These are phyloP conservation scores for Erinaceus europaeus DNA, from an alignment of 2,113 vertebrate genomes.

Conservation along the genomic window DNA sequence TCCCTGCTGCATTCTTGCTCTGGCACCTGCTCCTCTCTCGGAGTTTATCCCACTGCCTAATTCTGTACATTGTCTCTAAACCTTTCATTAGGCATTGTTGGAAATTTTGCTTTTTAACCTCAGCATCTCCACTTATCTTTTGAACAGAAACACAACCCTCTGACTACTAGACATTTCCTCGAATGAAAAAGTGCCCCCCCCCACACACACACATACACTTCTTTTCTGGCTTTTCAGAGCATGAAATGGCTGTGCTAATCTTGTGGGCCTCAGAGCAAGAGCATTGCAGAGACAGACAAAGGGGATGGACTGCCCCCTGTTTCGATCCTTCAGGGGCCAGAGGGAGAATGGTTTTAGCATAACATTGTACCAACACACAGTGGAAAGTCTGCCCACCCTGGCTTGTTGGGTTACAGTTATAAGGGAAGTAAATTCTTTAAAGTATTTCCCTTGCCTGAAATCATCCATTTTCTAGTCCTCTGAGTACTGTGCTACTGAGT, in stretches of 20 bases:
- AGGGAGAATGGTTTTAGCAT: neutral
- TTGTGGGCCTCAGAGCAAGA: constrained; percentile 60
- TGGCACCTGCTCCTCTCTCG: constrained; percentile 75
- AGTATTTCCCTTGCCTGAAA: constrained; percentile 31
- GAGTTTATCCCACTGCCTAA: constrained; percentile 71
- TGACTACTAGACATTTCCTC: constrained; percentile 68
- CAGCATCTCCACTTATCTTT: constrained; percentile 62
- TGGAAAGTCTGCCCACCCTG: neutral
- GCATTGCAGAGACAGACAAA: constrained; percentile 52
- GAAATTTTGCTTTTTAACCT: constrained; percentile 74
- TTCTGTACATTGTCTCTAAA: constrained; percentile 74
- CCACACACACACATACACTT: neutral
- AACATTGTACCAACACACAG: neutral
- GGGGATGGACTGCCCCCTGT: neutral
- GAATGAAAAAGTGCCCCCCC: constrained; percentile 57
- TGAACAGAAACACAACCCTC: constrained; percentile 65
- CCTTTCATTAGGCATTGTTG: constrained; percentile 74
- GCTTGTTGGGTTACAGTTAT: constrained; percentile 44
- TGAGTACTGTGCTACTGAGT: neutral
- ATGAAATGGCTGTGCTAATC: constrained; percentile 73
- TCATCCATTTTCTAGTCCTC: constrained; percentile 16
- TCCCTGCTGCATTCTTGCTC: constrained; percentile 53
- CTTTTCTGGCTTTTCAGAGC: constrained; percentile 78
- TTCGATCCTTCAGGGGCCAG: constrained; percentile 10
- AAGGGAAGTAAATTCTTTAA: constrained; percentile 42